phyloP scores from a whole-genome alignment of 2,797 vertebrate species.

The Remorina albescens region DNA sequence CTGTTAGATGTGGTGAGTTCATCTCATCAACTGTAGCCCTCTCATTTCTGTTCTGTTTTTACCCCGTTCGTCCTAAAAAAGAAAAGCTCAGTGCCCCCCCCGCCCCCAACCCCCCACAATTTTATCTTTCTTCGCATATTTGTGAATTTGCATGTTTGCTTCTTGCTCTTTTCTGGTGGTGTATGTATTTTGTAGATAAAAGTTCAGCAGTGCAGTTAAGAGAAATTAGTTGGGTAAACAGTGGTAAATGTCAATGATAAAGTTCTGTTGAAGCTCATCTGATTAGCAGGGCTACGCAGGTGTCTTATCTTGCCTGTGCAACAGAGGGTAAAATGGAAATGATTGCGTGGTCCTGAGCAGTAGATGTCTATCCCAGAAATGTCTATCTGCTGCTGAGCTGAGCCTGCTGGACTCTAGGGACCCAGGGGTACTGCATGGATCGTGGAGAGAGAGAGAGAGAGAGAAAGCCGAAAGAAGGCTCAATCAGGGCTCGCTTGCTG shows the following conservation, averaged over 20 bases:
- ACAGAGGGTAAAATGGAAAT: conserved; percentile 88
- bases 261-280: conserved; percentile 88
- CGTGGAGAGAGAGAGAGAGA: conserved; percentile 43
- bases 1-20: conserved; percentile 30
- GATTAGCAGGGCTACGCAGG: conserved; percentile 82
- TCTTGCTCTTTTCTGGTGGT: conserved; percentile 79
- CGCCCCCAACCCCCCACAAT: conserved; percentile 20
- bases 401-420: conserved; percentile 75
- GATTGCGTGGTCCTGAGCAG: conserved; percentile 83
- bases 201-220: conserved; percentile 88
- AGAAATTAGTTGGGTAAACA: conserved; percentile 89
- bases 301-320: conserved; percentile 86
- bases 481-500: conserved; percentile 35
- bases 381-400: conserved; percentile 76
- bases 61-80: conserved; percentile 65
- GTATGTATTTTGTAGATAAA: conserved; percentile 86
- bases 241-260: conserved; percentile 89
- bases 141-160: conserved; percentile 82
- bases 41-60: conserved; percentile 65
- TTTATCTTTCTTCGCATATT: conserved; percentile 82
- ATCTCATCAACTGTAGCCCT: conserved; percentile 56
- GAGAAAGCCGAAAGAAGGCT: conserved; percentile 45
- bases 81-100: conserved; percentile 32
- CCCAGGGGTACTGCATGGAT: conserved; percentile 59
- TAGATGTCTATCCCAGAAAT: conserved; percentile 83